phyloP scores from a whole-genome alignment of 2,888 invertebrate genomes.

The Deladenus siricidicola region DNA sequence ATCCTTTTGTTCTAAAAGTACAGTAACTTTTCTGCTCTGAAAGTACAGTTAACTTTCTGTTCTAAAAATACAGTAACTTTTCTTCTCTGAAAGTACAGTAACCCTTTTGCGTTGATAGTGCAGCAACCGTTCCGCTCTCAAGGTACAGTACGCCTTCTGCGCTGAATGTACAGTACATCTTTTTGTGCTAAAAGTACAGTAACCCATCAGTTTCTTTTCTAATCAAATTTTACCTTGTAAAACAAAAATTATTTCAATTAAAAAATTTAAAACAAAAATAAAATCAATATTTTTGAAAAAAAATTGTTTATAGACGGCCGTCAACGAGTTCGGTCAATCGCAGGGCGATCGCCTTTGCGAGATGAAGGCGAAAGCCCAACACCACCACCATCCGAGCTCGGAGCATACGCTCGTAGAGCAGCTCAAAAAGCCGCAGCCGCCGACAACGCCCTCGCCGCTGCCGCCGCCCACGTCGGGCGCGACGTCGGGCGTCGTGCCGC shows the following conservation, averaged over 20 bases:
- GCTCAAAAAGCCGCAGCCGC: not conserved
- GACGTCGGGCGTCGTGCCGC: not conserved
- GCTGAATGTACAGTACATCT: no score
- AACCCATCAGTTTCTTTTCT: not conserved
- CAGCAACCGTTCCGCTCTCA: no score
- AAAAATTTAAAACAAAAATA: not conserved
- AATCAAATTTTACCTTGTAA: not conserved
- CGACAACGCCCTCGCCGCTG: not conserved
- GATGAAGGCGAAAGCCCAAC: constrained; percentile 36
- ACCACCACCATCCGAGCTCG: no score
- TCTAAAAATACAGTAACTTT: no score
- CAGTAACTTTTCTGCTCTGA: no score
- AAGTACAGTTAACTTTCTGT: no score
- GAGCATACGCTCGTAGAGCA: not conserved
- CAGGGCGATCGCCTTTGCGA: constrained; percentile 49
- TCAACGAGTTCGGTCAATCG: constrained; percentile 42
- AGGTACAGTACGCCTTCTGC: no score
- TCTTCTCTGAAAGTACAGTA: no score
- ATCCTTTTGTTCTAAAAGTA: no score
- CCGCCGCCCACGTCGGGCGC: not conserved
- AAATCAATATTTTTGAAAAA: no score
- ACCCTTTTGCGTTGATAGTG: no score
- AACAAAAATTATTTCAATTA: not conserved
- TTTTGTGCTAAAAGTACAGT: not conserved
- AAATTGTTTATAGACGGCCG: constrained; percentile 27